Evolutionary conservation across 2,113 vertebrate species (phyloP), one percentile per base, ranked within the genome.

Genomic region (Cranoglanis bouderius): DNA sequence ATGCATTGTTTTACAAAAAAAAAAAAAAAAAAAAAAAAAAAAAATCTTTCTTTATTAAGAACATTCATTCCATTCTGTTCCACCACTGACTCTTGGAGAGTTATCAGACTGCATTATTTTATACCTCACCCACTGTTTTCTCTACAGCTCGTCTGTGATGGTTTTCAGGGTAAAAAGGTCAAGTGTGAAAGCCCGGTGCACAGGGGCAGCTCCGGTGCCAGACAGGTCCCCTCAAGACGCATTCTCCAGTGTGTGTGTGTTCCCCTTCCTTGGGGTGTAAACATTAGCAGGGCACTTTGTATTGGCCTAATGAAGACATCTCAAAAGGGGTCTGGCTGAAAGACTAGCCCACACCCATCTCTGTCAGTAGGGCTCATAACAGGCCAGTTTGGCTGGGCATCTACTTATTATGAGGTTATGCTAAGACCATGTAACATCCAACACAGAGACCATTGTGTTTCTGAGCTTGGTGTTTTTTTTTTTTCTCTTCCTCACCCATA

Each of bases 381-480:
- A 78, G 83, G 61, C 49, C 75, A 85, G 92, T 95, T 94, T 95
- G 94, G 92, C 94, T 93, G 92, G 89, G 89, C 92, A 93, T 94
- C 93, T 91, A 92, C 90, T 94, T 91, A 95, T 94, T 94, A 90
- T 89, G 93, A 93, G 84, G 92, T 93, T 93, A 94, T 92, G 91
- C 89, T 89, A 93, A 93, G 91, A 93, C 92, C 85, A 92, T 90
- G 90, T 91, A 93, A 75, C 84, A 89, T 90, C 65, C 90, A 93
- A 96, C 95, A 96, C 94, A 94, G 94, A 92, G 90, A 90, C 92
- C 95, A 94, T 96, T 96, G 94, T 96, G 92, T 92, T 88, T 88
- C 83, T 85, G 87, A 83, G 77, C 84, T 67, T 89, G 67, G 13
- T 84, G 53, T 63, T 82, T 83, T 84, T 84, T 75, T 82, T 35